Conservation (phyloP, 2,888 invertebrate genomes). For the Minunthozetes semirufus region DNA sequence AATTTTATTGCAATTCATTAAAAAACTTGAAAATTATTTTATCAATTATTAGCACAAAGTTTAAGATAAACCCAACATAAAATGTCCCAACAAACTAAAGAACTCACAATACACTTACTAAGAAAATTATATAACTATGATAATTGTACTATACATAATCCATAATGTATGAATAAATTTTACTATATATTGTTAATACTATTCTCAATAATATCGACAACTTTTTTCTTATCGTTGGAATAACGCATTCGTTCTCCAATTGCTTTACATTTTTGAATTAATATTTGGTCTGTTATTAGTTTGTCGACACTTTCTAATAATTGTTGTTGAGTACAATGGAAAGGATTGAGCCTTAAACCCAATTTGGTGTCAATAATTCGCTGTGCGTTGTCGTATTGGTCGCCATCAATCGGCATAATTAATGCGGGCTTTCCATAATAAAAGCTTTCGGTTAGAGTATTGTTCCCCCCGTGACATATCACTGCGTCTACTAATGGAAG, state of each 20-base stretch:
- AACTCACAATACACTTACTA: no score
- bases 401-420: slow-evolving; percentile 9
- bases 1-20: no score
- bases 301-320: not conserved
- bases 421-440: slow-evolving; percentile 16
- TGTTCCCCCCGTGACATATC: slow-evolving; percentile 28
- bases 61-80: no score
- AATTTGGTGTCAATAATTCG: not conserved
- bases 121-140: no score
- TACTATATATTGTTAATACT: no score
- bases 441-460: slow-evolving; percentile 2
- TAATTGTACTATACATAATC: no score
- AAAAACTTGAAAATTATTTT: no score
- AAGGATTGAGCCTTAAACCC: not conserved
- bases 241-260: not conserved
- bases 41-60: no score
- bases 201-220: not conserved
- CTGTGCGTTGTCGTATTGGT: slow-evolving; percentile 31
- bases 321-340: not conserved
- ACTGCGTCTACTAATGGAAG: slow-evolving; percentile 13
- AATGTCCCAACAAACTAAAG: no score
- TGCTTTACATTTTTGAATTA: not conserved
- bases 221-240: not conserved
- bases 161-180: no score
- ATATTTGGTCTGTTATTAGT: not conserved